phyloP scores from a whole-genome alignment of 2,888 invertebrate species.

The Arge pagana region DNA sequence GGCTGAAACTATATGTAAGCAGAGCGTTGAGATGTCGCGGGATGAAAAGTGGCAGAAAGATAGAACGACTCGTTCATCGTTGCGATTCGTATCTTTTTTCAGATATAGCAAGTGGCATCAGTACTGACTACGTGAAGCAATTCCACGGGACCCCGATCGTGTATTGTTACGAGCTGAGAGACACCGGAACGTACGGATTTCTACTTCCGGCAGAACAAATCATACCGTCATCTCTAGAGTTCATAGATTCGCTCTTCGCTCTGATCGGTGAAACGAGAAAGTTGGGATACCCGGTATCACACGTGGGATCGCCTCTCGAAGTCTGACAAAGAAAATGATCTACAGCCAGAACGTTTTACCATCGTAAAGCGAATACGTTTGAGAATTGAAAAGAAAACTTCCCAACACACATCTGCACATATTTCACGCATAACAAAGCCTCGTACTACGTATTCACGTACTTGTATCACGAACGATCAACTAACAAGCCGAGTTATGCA shows the following conservation, averaged over 20 bases:
- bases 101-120: conserved; percentile 65
- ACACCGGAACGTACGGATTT: conserved; percentile 64
- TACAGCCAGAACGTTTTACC: no score
- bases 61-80: neutral
- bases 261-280: neutral
- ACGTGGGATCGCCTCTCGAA: no score
- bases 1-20: conserved; percentile 64
- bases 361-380: no score
- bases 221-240: conserved; percentile 59
- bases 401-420: no score
- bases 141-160: conserved; percentile 62
- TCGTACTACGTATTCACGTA: no score
- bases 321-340: no score
- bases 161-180: conserved; percentile 69
- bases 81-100: conserved; percentile 32
- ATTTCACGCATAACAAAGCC: no score
- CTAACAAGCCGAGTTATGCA: no score
- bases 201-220: conserved; percentile 63
- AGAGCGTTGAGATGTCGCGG: conserved; percentile 1
- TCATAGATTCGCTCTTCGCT: conserved; percentile 55
- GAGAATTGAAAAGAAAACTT: no score
- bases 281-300: conserved; percentile 2
- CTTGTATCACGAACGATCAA: no score
- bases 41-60: neutral
- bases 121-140: conserved; percentile 69